A percentile compares a stretch with the other conserved stretches of the same genome.
Evolutionary conservation across 2,888 invertebrate genomes (phyloP).

Genomic region (Drosophila tripunctata): DNA sequence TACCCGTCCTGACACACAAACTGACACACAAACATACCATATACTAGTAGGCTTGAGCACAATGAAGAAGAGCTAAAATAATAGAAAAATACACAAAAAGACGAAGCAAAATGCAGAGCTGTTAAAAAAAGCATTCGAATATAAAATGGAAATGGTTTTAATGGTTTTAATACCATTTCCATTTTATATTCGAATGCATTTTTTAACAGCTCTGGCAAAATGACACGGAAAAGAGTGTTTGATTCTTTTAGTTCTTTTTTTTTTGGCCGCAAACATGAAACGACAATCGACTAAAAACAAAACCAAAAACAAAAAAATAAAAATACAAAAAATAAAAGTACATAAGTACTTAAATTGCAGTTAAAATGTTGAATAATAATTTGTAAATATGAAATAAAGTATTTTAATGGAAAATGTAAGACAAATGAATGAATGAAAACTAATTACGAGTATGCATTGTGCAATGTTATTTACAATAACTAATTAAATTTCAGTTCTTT

Average conservation of each 20-base stretch:
- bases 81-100: slow-evolving; percentile 20
- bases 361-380: slow-evolving; percentile 12
- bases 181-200: no score
- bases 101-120: slow-evolving; percentile 39
- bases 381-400: slow-evolving; percentile 27
- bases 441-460: slow-evolving; percentile 18
- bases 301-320: slow-evolving; percentile 10
- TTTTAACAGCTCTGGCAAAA: no score
- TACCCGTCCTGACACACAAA: slow-evolving; percentile 42
- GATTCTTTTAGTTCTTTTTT: no score
- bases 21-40: slow-evolving; percentile 2
- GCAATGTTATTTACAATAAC: slow-evolving; percentile 27
- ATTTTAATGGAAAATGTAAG: slow-evolving; percentile 18
- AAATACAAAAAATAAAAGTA: no score
- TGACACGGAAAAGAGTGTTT: slow-evolving; percentile 34
- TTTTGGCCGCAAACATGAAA: slow-evolving; percentile 57
- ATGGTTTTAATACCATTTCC: no score
- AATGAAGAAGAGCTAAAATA: slow-evolving; percentile 10
- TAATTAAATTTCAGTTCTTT: slow-evolving; percentile 33
- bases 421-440: slow-evolving; percentile 20
- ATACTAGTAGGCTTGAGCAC: slow-evolving; percentile 35
- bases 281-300: slow-evolving; percentile 66
- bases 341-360: no score
- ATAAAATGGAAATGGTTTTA: no score
- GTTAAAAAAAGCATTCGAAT: no score